A percentile compares a stretch with the other conserved stretches of the same genome.
Conservation (phyloP, 2,888 invertebrate genomes). For the Stenolophus ochropezus region DNA sequence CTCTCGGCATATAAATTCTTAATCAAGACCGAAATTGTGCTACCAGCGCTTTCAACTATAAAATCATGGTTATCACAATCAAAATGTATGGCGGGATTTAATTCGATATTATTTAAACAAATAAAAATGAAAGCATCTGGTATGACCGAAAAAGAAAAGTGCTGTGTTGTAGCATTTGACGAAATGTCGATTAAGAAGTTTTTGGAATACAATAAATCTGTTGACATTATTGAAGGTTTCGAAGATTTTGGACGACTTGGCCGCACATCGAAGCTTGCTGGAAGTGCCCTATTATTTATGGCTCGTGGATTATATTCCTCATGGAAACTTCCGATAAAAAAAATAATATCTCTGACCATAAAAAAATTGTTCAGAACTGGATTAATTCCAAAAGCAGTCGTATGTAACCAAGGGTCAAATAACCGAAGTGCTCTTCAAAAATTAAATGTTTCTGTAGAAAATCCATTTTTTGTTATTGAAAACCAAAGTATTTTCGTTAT, state of each 20-base stretch:
- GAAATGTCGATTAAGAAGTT: neutral
- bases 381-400: neutral
- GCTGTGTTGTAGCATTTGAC: neutral
- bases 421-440: conserved; percentile 9
- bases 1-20: conserved; percentile 5
- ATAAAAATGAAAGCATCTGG: neutral
- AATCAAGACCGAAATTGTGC: neutral
- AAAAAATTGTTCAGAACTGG: neutral
- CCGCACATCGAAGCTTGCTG: neutral
- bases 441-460: conserved; percentile 14
- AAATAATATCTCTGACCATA: neutral
- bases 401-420: conserved; percentile 28
- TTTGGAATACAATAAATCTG: neutral
- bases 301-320: conserved; percentile 28
- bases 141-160: neutral
- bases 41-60: conserved; percentile 20
- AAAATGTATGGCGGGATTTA: neutral
- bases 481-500: conserved; percentile 22
- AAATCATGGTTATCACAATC: conserved; percentile 13
- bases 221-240: conserved; percentile 1
- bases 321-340: conserved; percentile 33
- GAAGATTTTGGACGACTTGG: conserved; percentile 3
- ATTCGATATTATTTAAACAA: neutral
- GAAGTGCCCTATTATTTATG: conserved; percentile 5
- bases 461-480: conserved; percentile 31